Evolutionary conservation across 2,797 vertebrate genomes (phyloP).

Genomic region (Coccyzus lansbergi): DNA sequence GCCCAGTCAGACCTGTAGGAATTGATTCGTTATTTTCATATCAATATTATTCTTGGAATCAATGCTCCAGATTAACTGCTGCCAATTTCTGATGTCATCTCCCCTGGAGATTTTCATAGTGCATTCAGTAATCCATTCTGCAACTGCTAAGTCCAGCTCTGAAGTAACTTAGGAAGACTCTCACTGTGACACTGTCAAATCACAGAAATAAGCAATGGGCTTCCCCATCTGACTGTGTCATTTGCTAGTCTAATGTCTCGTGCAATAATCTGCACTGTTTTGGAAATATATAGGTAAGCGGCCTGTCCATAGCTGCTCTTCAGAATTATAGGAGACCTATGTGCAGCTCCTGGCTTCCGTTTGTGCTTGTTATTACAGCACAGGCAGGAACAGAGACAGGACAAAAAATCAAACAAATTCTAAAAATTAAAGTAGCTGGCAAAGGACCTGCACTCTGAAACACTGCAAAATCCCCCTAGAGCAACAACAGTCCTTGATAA

Average conservation of each 20-base stretch:
- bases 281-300: not conserved
- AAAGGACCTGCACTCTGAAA: not conserved
- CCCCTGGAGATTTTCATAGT: not conserved
- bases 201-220: not conserved
- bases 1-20: not conserved
- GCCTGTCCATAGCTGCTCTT: not conserved
- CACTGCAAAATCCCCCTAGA: not conserved
- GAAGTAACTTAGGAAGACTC: not conserved
- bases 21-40: slow-evolving; percentile 5
- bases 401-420: not conserved
- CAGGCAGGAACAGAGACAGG: not conserved
- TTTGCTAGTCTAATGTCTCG: not conserved
- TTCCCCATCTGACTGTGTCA: not conserved
- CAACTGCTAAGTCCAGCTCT: not conserved
- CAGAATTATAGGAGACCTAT: not conserved
- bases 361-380: not conserved
- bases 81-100: not conserved
- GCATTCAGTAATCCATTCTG: not conserved
- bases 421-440: not conserved
- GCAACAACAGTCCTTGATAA: not conserved
- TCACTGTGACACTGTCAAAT: not conserved
- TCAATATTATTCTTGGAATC: slow-evolving; percentile 30
- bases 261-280: not conserved
- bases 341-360: not conserved
- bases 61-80: not conserved